Base-by-base conservation (phyloP, 2,888 invertebrate genomes). In the Scrobipalpa atriplicella region DNA sequence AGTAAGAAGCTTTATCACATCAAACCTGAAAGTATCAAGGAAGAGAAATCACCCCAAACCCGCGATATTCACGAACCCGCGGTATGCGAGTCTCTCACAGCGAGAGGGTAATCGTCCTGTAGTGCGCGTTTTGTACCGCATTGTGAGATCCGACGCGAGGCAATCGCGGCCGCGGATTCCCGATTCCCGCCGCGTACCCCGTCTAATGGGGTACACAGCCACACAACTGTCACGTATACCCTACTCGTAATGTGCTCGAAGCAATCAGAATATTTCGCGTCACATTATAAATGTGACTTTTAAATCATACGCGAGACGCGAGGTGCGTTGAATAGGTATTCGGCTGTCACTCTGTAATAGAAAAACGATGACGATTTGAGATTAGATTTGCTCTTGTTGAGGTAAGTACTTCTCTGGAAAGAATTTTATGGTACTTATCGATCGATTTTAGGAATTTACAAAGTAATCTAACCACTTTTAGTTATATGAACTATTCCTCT, bases 81-180 rank as follows among this genome's bases (percentile, higher is more conserved):
- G 78, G 79, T 73, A 81, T 78, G 78, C 76, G 78, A 77, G 77
- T 77, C 79, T 82, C 81, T 79, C 80, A 78, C 76, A 0, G 80
- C 80, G 80, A 84, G 85, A 87, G 87, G 89, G 89, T 90, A 91
- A 90, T 90, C 88, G 89, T 82, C 85, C 80, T 88, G 84, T 87
- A 88, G 87, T 84, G 78, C 79, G 81, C 81, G 85, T 86, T 85
- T 85, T 86, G 85, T 85, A 79, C 83, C 78, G 80, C 81, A 86
- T 89, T 89, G 88, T 87, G 78, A 73, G 77, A 80, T 76, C 72
- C 75, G 77, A 78, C 72, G 78, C 78, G 79, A 83, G 82, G 84
- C 86, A 86, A 85, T 85, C 82, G 81, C 78, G 77, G 72, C 75
- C 78, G 75, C 78, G 65, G 61, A 87, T 89, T 86, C 87, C 73